phyloP scores from a whole-genome alignment of 2,888 invertebrate species.

The Adelphocoris suturalis region DNA sequence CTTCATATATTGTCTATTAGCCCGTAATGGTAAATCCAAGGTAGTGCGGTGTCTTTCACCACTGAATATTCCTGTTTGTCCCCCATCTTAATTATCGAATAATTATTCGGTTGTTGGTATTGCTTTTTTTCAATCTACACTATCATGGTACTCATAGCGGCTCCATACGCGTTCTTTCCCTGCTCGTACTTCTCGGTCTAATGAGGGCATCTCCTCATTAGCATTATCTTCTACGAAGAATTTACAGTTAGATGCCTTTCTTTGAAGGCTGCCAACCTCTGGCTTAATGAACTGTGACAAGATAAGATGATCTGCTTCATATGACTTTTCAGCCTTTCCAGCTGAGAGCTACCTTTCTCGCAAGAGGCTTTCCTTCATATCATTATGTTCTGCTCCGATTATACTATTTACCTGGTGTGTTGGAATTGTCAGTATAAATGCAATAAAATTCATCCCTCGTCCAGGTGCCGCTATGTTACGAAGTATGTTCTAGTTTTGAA shows the following conservation, averaged over 20 bases:
- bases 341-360: background rate
- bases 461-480: no score
- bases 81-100: no score
- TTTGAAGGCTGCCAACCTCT: conserved; percentile 16
- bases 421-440: no score
- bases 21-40: no score
- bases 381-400: no score
- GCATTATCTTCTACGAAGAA: conserved; percentile 32
- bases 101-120: no score
- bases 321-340: conserved; percentile 22
- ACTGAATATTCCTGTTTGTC: no score
- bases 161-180: background rate
- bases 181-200: background rate
- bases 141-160: background rate
- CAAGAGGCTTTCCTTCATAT: background rate
- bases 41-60: no score
- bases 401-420: no score
- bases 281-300: conserved; percentile 49
- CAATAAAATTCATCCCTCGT: no score
- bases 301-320: conserved; percentile 21
- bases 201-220: conserved; percentile 50
- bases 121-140: background rate
- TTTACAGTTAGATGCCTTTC: conserved; percentile 46
- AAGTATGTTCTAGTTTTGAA: no score
- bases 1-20: no score